Base-by-base conservation (phyloP, 1,140 invertebrate species). In the Drosophila bocki region DNA sequence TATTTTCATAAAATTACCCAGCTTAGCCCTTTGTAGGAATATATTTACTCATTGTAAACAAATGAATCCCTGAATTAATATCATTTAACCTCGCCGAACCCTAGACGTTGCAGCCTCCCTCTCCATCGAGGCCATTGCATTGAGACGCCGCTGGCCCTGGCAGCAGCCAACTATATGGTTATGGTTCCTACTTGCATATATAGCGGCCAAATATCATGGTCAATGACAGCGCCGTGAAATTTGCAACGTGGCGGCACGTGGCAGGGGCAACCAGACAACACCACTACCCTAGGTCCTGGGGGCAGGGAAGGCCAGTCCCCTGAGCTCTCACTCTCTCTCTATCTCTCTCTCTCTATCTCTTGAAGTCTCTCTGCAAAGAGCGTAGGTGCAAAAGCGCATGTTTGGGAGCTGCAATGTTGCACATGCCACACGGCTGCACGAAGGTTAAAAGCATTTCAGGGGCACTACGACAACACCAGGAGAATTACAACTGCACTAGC, bases 371-470 rank as follows among this genome's bases (percentile, higher is more conserved):
- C 47, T 50, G 47, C 26, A 48, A 72, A 62, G 58, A 79, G 75
- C 45, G 39, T 57, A 44, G 53, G 54, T 41, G 44, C 44, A 63
- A 90, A 59, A 39, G 82, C 85, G 86, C 85, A 91, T 90, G 85
- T 82, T 79, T 63, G n/a, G 44, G 41, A 56, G 68, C 67, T 84
- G 81, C 82, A 80, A 48, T 32, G 45, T 64, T 86, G 82, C 86
- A 85, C 50, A 67, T 76, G 80, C 74, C 82, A 70, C 56, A 42
- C 12, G 68, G 60, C 81, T 86, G 79, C 82, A 91, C 86, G 87
- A 91, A 91, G 86, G 86, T 91, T 91, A 91, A 87, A 68, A 69
- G 70, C 56, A 67, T 80, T 91, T 86, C 87, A 91, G 82, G 87
- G 87, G 82, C 87, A 91, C 71, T 61, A 77, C 74, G 61, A 53